Percentiles rank a stretch among this genome's conserved stretches.
phyloP scores from a whole-genome alignment of 2,888 invertebrate genomes.

The Drosophila mimetica region DNA sequence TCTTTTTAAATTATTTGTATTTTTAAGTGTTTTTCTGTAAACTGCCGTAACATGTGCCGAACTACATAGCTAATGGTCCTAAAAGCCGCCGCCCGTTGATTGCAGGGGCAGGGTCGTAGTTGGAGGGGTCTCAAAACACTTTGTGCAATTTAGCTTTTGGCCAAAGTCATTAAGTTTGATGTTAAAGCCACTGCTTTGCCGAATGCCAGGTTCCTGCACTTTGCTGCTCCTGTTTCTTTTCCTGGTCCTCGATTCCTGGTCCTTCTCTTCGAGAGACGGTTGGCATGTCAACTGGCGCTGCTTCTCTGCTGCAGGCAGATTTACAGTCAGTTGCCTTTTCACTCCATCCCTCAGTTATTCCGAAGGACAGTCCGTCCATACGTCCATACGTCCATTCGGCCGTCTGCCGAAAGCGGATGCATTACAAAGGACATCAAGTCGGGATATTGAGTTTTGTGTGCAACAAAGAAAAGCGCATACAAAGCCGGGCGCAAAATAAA shows the following conservation, averaged over 20 bases:
- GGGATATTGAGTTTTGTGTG: constrained; percentile 73
- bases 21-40: constrained; percentile 5
- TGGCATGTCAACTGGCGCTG: constrained; percentile 54
- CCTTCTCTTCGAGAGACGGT: constrained; percentile 27
- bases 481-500: constrained; percentile 76
- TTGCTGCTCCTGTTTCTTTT: constrained; percentile 18
- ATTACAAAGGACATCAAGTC: constrained; percentile 76
- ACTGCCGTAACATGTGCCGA: constrained; percentile 25
- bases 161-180: constrained; percentile 73
- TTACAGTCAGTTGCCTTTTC: constrained; percentile 52
- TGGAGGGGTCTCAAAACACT: constrained; percentile 26
- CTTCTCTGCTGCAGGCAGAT: constrained; percentile 54
- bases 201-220: constrained; percentile 7
- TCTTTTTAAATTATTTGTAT: not conserved
- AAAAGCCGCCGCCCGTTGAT: constrained; percentile 64
- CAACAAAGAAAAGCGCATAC: constrained; percentile 79
- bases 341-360: constrained; percentile 27
- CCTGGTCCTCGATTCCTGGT: constrained; percentile 20
- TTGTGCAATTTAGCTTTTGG: constrained; percentile 74
- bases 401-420: constrained; percentile 68
- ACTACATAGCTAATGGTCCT: constrained; percentile 50
- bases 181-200: constrained; percentile 57
- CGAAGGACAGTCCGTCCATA: not conserved
- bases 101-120: constrained; percentile 41
- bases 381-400: constrained; percentile 15